A percentile compares a stretch with the other conserved stretches of the same genome.
These are phyloP conservation scores for Sparidentex hasta DNA, from an alignment of 2,797 vertebrate species.

Conservation along the genomic window DNA sequence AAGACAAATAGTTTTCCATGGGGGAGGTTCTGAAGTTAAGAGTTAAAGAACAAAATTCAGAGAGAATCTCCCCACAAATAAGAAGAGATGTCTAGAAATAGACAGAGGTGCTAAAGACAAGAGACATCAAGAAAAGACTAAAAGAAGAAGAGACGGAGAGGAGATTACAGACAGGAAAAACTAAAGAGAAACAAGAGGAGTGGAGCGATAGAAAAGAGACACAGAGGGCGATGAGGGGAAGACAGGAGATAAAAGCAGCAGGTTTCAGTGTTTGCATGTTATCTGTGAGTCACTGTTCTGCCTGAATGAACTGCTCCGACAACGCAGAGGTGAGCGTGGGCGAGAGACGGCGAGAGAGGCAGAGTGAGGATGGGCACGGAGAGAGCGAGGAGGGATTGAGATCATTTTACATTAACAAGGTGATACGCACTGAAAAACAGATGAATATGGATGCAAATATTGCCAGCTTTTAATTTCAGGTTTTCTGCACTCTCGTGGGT, in stretches of 20 bases:
- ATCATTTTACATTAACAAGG: conserved; percentile 11
- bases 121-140: conserved; percentile 2
- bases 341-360: background rate
- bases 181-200: background rate
- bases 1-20: background rate
- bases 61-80: background rate
- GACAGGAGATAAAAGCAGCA: conserved; percentile 26
- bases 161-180: conserved; percentile 5
- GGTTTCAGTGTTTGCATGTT: conserved; percentile 39
- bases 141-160: conserved; percentile 11
- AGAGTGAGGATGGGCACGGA: conserved; percentile 13
- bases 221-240: background rate
- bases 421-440: conserved; percentile 27
- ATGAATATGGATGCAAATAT: conserved; percentile 25
- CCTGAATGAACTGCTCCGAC: conserved; percentile 21
- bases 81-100: background rate
- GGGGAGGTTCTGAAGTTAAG: background rate
- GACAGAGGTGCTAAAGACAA: conserved; percentile 1
- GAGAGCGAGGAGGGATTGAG: background rate
- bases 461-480: background rate
- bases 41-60: background rate
- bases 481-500: background rate
- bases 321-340: conserved; percentile 41
- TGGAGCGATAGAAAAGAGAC: background rate
- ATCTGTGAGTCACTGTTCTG: conserved; percentile 47